These are phyloP conservation scores for Dasypogon diadema DNA, from an alignment of 2,888 invertebrate species.

Conservation along the genomic window DNA sequence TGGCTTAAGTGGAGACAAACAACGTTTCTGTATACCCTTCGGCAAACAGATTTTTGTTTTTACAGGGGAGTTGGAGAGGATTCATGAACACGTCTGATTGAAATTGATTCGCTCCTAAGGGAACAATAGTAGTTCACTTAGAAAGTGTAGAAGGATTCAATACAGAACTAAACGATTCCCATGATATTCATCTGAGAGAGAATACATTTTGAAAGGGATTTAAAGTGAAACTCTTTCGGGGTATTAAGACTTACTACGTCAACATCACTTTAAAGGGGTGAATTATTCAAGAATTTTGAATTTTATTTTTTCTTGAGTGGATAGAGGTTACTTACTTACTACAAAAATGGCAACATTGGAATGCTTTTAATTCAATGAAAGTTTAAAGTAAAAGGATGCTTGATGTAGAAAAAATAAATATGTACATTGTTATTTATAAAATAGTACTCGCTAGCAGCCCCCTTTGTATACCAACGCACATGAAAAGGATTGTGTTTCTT, in stretches of 20 bases:
- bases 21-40: conserved; percentile 5
- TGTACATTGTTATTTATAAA: too few relatives aligned
- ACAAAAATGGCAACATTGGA: too few relatives aligned
- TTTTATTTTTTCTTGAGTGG: too few relatives aligned
- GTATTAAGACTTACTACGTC: too few relatives aligned
- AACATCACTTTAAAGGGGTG: neutral
- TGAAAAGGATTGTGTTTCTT: too few relatives aligned
- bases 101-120: conserved; percentile 39
- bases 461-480: too few relatives aligned
- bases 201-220: neutral
- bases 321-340: too few relatives aligned
- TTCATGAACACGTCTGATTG: conserved; percentile 49
- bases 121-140: conserved; percentile 37
- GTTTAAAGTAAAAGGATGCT: too few relatives aligned
- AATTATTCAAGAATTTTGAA: neutral
- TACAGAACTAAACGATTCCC: neutral
- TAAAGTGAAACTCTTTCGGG: neutral
- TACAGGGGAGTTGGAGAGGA: neutral
- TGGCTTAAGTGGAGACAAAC: conserved; percentile 41
- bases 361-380: too few relatives aligned
- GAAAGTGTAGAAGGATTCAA: conserved; percentile 12
- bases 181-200: neutral
- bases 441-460: too few relatives aligned
- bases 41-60: conserved; percentile 36
- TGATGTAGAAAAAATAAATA: too few relatives aligned